Evolutionary conservation across 2,888 invertebrate genomes (phyloP).

Genomic region (Lingula anatina): DNA sequence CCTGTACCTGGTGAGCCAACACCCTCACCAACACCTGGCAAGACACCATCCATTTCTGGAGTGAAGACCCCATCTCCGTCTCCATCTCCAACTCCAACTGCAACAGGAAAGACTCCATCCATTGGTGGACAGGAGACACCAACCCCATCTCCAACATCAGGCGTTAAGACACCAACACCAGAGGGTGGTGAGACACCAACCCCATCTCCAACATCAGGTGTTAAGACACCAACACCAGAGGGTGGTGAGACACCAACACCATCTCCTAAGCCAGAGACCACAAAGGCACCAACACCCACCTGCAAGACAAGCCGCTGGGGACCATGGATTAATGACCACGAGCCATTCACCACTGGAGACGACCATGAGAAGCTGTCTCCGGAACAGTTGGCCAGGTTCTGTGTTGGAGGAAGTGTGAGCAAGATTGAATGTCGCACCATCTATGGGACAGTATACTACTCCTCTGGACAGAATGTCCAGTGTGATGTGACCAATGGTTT

Average conservation of each 20-base stretch:
- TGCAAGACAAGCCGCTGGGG: conserved; percentile 18
- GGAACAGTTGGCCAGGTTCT: conserved; percentile 22
- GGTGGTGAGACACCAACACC: conserved; percentile 9
- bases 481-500: conserved; percentile 64
- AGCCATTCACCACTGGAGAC: conserved; percentile 20
- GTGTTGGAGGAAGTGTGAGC: conserved; percentile 28
- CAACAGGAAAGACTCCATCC: background rate
- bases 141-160: conserved; percentile 7
- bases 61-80: background rate
- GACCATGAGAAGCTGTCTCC: conserved; percentile 21
- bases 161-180: conserved; percentile 6
- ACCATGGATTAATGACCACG: conserved; percentile 27
- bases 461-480: conserved; percentile 22
- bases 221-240: conserved; percentile 1
- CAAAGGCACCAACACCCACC: background rate
- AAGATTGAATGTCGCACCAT: conserved; percentile 36
- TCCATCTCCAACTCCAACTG: background rate
- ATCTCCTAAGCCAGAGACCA: background rate
- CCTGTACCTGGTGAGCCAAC: no score
- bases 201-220: background rate
- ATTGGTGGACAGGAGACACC: conserved; percentile 7
- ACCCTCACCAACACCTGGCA: background rate
- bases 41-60: background rate
- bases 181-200: background rate
- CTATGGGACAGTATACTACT: conserved; percentile 20